Evolutionary conservation across 2,113 vertebrate species (phyloP), one percentile per base, ranked within the genome.

Genomic region (Thryonomys swinderianus): DNA sequence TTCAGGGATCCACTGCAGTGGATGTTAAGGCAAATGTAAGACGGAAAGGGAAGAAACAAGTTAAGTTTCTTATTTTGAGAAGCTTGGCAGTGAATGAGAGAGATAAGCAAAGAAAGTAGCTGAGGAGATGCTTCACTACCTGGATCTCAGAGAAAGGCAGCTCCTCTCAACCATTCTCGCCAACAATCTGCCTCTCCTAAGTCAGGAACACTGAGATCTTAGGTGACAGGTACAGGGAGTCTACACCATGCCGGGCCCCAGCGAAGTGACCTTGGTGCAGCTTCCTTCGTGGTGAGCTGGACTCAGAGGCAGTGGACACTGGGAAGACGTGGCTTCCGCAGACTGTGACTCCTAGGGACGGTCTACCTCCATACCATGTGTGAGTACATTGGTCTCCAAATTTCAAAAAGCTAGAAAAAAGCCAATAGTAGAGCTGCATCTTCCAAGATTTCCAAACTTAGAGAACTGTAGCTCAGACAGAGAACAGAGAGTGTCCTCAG

Each of bases 1-100:
- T 92, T 62, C 42, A 62, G 37, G 90, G 6, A 90, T 95, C 62
- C 55, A 82, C 1, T 83, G 55, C 23, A 76, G 18, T 86, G 59
- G 51, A 57, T 79, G 87, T 37, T 30, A 83, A 90, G 84, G 20
- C 34, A 87, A 76, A 69, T 16, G 5, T 78, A 40, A 79, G 40
- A 87, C 83, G 81, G n/a, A 92, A 86, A 90, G n/a, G 48, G 42
- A 90, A 18, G 87, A 83, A 90, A 82, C 25, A 93, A 32, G 32
- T 89, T 40, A 2, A 48, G 32, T 69, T 90, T 82, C 27, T 13
- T 79, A 85, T 82, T 78, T 73, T 79, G 83, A 91, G 69, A 64
- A 87, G 34, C 2, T 57, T 93, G 55, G 27, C 40, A 66, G 32
- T 87, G 32, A 82, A 30, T 83, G 25, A 90, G 69, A 85, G 45